Conservation (phyloP, 2,797 vertebrate species). For the Anas bernieri region DNA sequence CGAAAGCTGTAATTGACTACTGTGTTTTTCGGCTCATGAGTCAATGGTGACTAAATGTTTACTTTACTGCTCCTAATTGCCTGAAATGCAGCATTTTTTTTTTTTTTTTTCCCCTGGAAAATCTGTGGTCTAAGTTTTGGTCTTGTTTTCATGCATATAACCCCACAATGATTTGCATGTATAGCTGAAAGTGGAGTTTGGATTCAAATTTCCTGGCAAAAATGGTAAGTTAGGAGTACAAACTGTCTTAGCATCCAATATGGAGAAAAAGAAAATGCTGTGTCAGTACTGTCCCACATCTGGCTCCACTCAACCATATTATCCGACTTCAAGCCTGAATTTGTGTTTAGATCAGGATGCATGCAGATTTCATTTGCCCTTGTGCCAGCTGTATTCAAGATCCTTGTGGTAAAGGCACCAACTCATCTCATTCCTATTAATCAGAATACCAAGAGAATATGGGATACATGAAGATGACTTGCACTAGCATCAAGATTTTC, state of each 20-base stretch:
- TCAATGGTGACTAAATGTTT: slow-evolving; percentile 78
- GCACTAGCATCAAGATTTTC: background rate
- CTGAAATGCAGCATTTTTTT: slow-evolving; percentile 65
- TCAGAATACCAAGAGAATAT: background rate
- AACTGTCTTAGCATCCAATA: background rate
- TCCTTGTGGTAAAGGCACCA: background rate
- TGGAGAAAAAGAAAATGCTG: background rate
- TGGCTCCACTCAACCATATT: background rate
- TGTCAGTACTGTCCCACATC: background rate
- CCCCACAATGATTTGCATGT: slow-evolving; percentile 2
- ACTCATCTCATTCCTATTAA: background rate
- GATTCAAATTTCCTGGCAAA: slow-evolving; percentile 12
- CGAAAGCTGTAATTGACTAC: slow-evolving; percentile 74
- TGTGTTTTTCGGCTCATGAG: slow-evolving; percentile 71
- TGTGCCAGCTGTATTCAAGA: background rate
- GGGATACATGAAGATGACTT: background rate
- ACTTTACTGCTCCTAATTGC: slow-evolving; percentile 73
- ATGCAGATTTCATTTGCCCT: background rate
- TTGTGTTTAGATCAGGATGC: background rate
- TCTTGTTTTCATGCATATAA: slow-evolving; percentile 48
- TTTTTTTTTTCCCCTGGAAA: slow-evolving; percentile 47
- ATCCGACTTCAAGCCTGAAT: background rate
- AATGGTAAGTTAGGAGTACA: background rate
- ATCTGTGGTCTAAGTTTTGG: slow-evolving; percentile 54
- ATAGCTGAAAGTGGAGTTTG: slow-evolving; percentile 3